phyloP scores from a whole-genome alignment of 2,113 vertebrate species.

The Burhinus bistriatus region DNA sequence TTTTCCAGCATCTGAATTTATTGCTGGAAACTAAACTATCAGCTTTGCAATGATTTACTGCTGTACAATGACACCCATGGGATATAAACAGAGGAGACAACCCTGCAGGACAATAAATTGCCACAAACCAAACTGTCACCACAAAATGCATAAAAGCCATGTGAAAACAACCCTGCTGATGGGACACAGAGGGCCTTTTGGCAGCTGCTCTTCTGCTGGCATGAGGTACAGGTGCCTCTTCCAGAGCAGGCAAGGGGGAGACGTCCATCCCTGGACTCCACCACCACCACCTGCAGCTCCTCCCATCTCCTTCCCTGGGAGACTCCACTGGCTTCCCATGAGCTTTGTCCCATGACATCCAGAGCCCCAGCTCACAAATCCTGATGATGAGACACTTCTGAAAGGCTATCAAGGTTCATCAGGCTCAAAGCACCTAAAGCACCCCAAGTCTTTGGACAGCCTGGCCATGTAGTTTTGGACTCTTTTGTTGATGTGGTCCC shows the following conservation, averaged over 20 bases:
- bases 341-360: not conserved
- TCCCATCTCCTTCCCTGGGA: not conserved
- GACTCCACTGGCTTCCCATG: not conserved
- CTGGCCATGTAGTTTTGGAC: not conserved
- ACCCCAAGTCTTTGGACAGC: not conserved
- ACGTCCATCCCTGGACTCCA: accelerated
- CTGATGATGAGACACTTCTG: not conserved
- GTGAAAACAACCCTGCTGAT: not conserved
- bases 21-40: constrained; percentile 21
- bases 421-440: not conserved
- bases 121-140: not conserved
- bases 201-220: not conserved
- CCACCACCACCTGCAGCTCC: not conserved
- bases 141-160: not conserved
- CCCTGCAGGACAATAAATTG: constrained; percentile 38
- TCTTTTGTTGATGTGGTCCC: too few relatives aligned
- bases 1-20: constrained; percentile 40
- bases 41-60: constrained; percentile 12
- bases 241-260: not conserved
- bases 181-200: not conserved
- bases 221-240: not conserved
- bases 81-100: constrained; percentile 35
- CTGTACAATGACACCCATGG: not conserved
- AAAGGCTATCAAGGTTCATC: not conserved
- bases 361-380: not conserved